phyloP scores from a whole-genome alignment of 2,113 vertebrate species.

The Ictalurus punctatus region DNA sequence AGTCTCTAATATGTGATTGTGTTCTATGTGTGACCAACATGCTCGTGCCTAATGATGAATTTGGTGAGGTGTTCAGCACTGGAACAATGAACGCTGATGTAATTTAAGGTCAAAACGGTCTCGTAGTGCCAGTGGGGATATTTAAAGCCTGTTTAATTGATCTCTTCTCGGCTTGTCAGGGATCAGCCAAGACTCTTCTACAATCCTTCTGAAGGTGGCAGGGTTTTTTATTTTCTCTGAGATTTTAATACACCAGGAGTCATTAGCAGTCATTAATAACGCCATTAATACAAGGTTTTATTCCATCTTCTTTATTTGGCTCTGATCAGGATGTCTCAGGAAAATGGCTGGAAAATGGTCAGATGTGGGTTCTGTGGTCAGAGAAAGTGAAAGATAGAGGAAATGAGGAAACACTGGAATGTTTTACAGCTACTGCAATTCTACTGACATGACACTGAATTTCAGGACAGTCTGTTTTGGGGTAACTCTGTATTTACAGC shows the following conservation, averaged over 20 bases:
- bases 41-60: background rate
- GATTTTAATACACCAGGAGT: constrained; percentile 46
- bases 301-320: background rate
- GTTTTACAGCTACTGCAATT: background rate
- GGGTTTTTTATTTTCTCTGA: constrained; percentile 6
- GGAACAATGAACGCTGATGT: background rate
- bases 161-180: background rate
- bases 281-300: constrained; percentile 29
- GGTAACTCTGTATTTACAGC: background rate
- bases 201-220: constrained; percentile 35
- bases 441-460: background rate
- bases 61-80: background rate
- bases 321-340: background rate
- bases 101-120: background rate
- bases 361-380: constrained; percentile 41
- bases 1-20: background rate
- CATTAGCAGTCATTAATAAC: constrained; percentile 53
- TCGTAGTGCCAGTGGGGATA: background rate
- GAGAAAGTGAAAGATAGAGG: constrained; percentile 44
- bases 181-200: background rate
- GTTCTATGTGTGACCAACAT: background rate
- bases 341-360: constrained; percentile 33
- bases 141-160: background rate
- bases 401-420: background rate
- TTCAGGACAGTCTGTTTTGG: background rate